Base-by-base conservation (phyloP, 2,113 vertebrate genomes). In the Amia ocellicauda region DNA sequence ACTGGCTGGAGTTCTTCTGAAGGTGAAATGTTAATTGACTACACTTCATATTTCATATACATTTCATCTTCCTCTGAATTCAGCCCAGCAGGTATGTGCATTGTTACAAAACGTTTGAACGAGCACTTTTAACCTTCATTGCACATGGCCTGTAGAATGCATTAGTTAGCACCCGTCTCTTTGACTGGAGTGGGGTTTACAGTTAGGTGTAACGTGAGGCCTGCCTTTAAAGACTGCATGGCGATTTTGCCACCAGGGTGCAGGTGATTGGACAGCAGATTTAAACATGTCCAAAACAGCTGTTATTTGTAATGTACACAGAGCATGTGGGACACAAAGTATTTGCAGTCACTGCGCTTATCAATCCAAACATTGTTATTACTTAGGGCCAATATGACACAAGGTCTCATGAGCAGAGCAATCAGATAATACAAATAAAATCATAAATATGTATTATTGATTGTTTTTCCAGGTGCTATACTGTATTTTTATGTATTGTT, bases 181-280 rank as follows among this genome's bases (percentile, higher is more conserved):
- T 26, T 28, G 23, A 28, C 24, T 55, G 27, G 24, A 1, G 53
- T 20, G 23, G 24, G 53, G 24, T 28, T 28, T 28, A 28, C 53
- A 55, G 26, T 26, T 28, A 55, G 24, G 53, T 55, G 53, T 47
- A 47, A 47, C n/a, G 10, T 17, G 45, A 47, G 45, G 45, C 45
- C 16, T 47, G 45, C 45, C 45, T 63, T 68, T 77, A 57, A 66
- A 68, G 68, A 41, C 0, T 3, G 8, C 47, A 16, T 17, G 11
- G 14, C 51, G n/a, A 24, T 64, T 53, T 29, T 40, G 55, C 70
- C 61, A 47, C 43, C 40, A 74, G 53, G 72, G 64, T 41, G 0
- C 71, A 81, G 75, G 72, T 83, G 69, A 81, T 80, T 72, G 70
- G 76, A 74, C 41, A 82, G 69, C 68, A 80, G 61, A 77, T 75